Conservation (phyloP, 2,797 vertebrate genomes). For the Anguilla obscura region DNA sequence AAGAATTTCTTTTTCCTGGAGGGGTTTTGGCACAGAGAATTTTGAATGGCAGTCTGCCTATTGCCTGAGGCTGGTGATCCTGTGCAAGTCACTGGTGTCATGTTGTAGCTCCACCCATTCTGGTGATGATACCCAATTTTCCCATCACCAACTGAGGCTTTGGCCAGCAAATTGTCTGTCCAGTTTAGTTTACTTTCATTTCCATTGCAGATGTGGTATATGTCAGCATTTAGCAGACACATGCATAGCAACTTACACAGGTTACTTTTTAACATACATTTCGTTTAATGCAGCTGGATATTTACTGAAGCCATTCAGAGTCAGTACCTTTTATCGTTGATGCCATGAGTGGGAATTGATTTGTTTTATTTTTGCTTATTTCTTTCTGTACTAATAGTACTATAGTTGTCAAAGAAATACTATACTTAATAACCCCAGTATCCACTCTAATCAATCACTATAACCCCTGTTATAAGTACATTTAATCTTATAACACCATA, state of each 20-base stretch:
- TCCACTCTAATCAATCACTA: background rate
- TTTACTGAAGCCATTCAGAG: background rate
- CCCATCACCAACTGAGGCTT: background rate
- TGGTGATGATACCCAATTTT: background rate
- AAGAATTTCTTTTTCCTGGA: background rate
- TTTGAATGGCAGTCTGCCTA: background rate
- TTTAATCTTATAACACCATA: background rate
- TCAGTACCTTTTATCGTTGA: too few relatives aligned
- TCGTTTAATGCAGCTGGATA: background rate
- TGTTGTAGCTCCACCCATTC: background rate
- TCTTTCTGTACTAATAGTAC: background rate
- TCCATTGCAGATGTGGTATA: background rate
- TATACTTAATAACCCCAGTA: background rate
- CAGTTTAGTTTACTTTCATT: background rate
- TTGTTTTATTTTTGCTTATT: background rate
- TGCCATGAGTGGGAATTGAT: background rate
- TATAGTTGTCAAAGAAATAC: background rate
- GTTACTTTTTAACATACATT: background rate
- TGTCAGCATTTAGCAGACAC: background rate
- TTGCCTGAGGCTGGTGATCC: background rate
- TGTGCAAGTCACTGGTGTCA: background rate
- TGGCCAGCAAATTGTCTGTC: background rate
- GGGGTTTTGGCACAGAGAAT: background rate
- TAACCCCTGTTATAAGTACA: background rate
- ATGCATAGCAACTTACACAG: background rate